Conservation (phyloP, 2,888 invertebrate species). For the Habrosyne pyritoides region DNA sequence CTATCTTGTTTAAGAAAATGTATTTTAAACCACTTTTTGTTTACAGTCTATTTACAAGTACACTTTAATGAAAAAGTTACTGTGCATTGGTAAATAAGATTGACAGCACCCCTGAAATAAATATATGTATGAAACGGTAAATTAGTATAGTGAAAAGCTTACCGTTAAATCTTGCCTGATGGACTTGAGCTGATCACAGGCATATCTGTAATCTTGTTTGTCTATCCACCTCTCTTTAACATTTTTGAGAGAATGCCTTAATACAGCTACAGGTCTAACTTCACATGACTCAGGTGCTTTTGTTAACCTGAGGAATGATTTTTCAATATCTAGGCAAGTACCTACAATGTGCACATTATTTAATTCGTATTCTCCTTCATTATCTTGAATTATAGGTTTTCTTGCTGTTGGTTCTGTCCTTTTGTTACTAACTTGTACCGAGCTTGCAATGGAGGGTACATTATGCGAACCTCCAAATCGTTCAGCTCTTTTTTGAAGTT, state of each 20-base stretch:
- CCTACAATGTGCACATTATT: slow-evolving; percentile 96
- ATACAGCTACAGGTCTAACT: slow-evolving; percentile 94
- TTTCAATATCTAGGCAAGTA: slow-evolving; percentile 96
- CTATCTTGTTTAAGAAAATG: no score
- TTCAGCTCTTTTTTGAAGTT: slow-evolving; percentile 94
- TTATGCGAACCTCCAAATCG: slow-evolving; percentile 86
- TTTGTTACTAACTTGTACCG: slow-evolving; percentile 60
- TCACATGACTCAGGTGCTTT: slow-evolving; percentile 96
- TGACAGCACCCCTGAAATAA: neutral
- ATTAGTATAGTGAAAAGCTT: slow-evolving; percentile 50
- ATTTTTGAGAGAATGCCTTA: slow-evolving; percentile 92
- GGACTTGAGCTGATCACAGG: slow-evolving; percentile 99
- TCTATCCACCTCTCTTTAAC: slow-evolving; percentile 96
- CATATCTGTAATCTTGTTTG: slow-evolving; percentile 97
- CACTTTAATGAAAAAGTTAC: no score
- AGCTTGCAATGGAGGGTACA: slow-evolving; percentile 79
- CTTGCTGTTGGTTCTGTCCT: slow-evolving; percentile 58
- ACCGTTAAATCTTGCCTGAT: slow-evolving; percentile 99
- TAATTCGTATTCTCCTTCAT: slow-evolving; percentile 90
- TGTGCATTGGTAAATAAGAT: no score
- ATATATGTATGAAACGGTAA: no score
- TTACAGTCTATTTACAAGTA: no score
- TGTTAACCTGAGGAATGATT: slow-evolving; percentile 97
- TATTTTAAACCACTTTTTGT: no score
- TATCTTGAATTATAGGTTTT: slow-evolving; percentile 81